Conservation (phyloP, 2,888 invertebrate genomes). For the Clunio marinus region DNA sequence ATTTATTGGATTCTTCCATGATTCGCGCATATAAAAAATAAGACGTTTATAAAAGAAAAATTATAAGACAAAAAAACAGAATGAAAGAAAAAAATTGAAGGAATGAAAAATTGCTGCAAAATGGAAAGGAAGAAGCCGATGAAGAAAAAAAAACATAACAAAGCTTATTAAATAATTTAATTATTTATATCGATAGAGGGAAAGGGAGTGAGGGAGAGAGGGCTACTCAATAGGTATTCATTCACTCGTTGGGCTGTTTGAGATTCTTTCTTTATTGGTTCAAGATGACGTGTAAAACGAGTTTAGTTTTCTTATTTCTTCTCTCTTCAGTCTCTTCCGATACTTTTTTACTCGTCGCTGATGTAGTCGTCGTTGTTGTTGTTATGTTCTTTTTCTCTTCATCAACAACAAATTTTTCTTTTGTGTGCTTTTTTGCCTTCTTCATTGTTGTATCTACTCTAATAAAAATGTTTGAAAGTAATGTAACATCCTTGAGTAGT, state of each 20-base stretch:
- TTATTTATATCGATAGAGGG: conserved; percentile 39
- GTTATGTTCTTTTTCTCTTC: conserved; percentile 2
- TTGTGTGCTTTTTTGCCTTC: conserved; percentile 19
- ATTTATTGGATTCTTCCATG: conserved; percentile 4
- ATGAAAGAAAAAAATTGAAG: conserved; percentile 14
- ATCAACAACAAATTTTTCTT: conserved; percentile 8
- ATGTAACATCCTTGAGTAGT: neutral
- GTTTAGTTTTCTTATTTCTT: conserved; percentile 19
- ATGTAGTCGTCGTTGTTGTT: conserved; percentile 21
- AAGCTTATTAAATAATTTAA: conserved; percentile 38
- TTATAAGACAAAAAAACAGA: neutral
- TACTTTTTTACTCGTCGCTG: neutral
- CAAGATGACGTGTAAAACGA: conserved; percentile 39
- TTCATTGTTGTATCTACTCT: neutral
- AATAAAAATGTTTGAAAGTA: conserved; percentile 3
- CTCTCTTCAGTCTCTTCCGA: neutral
- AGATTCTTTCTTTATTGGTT: conserved; percentile 38
- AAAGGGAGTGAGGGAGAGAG: conserved; percentile 5
- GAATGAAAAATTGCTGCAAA: conserved; percentile 17
- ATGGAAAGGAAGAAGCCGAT: conserved; percentile 2
- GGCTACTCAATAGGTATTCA: conserved; percentile 15
- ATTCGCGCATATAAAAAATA: conserved; percentile 17
- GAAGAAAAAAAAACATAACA: neutral
- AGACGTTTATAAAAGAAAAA: neutral
- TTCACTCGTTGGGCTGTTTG: conserved; percentile 21